Evolutionary conservation across 2,113 vertebrate species (phyloP).

Genomic region (Tetraodon nigroviridis): DNA sequence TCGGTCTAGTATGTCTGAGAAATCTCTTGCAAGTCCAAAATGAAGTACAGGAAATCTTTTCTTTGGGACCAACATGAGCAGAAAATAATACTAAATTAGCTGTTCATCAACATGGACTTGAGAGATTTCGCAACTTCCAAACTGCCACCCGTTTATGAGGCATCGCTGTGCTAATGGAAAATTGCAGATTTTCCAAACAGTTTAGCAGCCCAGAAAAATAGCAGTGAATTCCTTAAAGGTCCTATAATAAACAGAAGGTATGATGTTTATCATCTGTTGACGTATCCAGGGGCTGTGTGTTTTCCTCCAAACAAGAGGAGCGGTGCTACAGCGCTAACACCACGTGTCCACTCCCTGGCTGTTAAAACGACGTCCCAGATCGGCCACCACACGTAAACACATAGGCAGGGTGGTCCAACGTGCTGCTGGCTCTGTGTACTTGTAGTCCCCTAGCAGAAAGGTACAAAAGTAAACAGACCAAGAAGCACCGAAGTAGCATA

Average conservation of each 20-base stretch:
- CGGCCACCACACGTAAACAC: conserved; percentile 65
- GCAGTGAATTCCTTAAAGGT: conserved; percentile 40
- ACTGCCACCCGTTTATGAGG: not conserved
- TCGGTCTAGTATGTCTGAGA: conserved; percentile 1
- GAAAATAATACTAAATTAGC: not conserved
- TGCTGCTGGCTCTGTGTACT: conserved; percentile 48
- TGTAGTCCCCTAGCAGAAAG: conserved; percentile 53
- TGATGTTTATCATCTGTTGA: conserved; percentile 61
- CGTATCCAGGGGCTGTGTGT: conserved; percentile 42
- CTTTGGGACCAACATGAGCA: not conserved
- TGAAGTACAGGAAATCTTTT: too few relatives aligned
- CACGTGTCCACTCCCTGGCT: conserved; percentile 51
- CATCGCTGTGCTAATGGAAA: conserved; percentile 7
- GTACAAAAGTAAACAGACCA: conserved; percentile 66
- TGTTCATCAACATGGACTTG: not conserved
- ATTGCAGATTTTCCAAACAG: conserved; percentile 14
- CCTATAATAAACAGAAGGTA: conserved; percentile 55
- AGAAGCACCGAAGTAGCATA: conserved; percentile 58
- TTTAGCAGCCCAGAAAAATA: conserved; percentile 20
- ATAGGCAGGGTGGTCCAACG: conserved; percentile 66
- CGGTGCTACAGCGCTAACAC: conserved; percentile 53
- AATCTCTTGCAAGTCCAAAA: conserved; percentile 1
- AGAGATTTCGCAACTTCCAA: not conserved
- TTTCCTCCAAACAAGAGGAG: conserved; percentile 48
- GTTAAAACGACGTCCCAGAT: conserved; percentile 69